Conservation (phyloP, 1,140 invertebrate species). For the Drosophila ercepeae region DNA sequence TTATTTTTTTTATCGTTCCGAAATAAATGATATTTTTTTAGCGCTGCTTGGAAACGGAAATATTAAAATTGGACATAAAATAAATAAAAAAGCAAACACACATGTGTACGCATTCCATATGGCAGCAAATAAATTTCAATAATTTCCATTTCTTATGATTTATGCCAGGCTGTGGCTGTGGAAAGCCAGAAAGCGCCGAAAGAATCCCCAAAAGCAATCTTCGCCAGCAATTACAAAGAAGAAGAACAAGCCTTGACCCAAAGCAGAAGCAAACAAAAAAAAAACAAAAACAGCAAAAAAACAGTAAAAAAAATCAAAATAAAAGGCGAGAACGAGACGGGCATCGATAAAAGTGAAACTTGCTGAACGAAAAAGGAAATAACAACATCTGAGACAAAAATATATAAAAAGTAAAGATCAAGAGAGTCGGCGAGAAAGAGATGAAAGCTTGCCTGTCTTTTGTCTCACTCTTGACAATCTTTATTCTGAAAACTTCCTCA, state of each 20-base stretch:
- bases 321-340: slow-evolving; percentile 22
- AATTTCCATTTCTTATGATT: slow-evolving; percentile 38
- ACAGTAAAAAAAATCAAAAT: slow-evolving; percentile 16
- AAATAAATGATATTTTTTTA: slow-evolving; percentile 44
- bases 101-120: slow-evolving; percentile 12
- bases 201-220: not conserved
- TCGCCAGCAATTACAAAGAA: not conserved
- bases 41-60: slow-evolving; percentile 40
- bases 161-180: slow-evolving; percentile 14
- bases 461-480: no score
- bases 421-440: not conserved
- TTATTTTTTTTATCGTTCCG: slow-evolving; percentile 1
- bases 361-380: slow-evolving; percentile 43
- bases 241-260: slow-evolving; percentile 50
- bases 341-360: slow-evolving; percentile 64
- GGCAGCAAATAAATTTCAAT: slow-evolving; percentile 52
- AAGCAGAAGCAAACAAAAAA: slow-evolving; percentile 25
- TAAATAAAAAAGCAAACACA: slow-evolving; percentile 30
- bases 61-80: slow-evolving; percentile 40
- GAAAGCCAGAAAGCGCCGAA: not conserved
- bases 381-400: slow-evolving; percentile 15
- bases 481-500: slow-evolving; percentile 69
- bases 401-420: not conserved
- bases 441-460: slow-evolving; percentile 2
- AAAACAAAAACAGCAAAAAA: no score